phyloP scores from a whole-genome alignment of 2,113 vertebrate species.

The Caracal caracal region DNA sequence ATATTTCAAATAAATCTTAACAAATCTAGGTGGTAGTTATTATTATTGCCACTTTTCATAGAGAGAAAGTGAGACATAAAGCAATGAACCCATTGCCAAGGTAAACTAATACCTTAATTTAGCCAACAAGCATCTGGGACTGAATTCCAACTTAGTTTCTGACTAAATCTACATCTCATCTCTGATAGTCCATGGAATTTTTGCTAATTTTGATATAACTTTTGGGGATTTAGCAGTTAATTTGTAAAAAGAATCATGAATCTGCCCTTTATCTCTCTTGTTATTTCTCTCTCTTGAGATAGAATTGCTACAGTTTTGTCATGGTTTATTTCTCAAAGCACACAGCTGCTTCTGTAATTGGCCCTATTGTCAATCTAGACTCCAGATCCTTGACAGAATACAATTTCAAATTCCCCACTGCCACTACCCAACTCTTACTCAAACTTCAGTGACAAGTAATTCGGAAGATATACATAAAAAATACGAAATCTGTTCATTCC shows the following conservation, averaged over 20 bases:
- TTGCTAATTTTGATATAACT: neutral
- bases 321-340: slow-evolving; percentile 1
- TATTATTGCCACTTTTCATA: neutral
- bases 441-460: neutral
- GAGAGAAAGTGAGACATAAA: neutral
- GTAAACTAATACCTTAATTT: neutral
- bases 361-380: neutral
- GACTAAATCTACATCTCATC: neutral
- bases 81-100: neutral
- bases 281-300: neutral
- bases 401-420: neutral
- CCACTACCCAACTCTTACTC: neutral
- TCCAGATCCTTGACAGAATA: neutral
- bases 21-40: neutral
- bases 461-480: neutral
- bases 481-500: neutral
- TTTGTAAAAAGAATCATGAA: neutral
- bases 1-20: slow-evolving; percentile 15
- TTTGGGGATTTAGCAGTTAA: neutral
- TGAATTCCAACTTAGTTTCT: neutral
- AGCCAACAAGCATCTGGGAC: neutral
- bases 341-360: neutral
- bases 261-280: neutral
- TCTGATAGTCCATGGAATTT: neutral
- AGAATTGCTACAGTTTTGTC: neutral